Conservation (phyloP, 2,888 invertebrate species). For the Drosophila diplacantha region DNA sequence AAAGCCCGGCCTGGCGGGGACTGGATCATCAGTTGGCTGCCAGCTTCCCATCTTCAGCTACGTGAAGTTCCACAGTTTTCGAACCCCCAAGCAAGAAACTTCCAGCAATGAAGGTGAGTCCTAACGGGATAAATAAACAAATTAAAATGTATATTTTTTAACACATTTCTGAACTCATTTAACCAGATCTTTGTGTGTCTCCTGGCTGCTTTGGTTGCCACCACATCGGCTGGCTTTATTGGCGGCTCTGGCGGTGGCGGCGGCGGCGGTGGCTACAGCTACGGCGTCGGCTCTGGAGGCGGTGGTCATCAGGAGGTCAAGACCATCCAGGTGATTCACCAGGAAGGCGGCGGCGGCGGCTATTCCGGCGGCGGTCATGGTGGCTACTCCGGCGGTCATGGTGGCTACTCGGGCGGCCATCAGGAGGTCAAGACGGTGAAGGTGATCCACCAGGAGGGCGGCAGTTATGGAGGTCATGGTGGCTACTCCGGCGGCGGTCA, state of each 20-base stretch:
- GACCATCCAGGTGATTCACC: constrained; percentile 53
- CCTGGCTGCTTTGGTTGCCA: constrained; percentile 60
- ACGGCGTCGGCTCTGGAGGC: constrained; percentile 51
- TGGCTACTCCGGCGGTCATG: constrained; percentile 30
- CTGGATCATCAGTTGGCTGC: constrained; percentile 62
- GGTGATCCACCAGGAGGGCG: constrained; percentile 46
- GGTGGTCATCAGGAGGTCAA: constrained; percentile 46
- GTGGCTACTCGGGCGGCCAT: constrained; percentile 48
- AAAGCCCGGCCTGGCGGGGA: constrained; percentile 36
- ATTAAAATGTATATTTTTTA: too few species aligned
- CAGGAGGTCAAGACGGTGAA: constrained; percentile 59
- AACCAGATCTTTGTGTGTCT: constrained; percentile 60
- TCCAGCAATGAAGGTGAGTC: constrained; percentile 67
- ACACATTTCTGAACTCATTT: too few species aligned
- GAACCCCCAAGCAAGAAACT: constrained; percentile 63
- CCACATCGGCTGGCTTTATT: constrained; percentile 59
- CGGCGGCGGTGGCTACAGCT: constrained; percentile 60
- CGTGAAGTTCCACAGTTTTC: constrained; percentile 63
- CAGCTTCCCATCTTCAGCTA: constrained; percentile 54
- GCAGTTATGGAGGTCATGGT: constrained; percentile 24
- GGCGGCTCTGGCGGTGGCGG: constrained; percentile 49
- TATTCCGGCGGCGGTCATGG: constrained; percentile 38
- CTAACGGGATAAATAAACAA: too few species aligned
- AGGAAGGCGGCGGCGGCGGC: constrained; percentile 33
- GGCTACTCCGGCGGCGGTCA: constrained; percentile 44